Base-by-base conservation (phyloP, 2,888 invertebrate species). In the Fabriciana adippe region DNA sequence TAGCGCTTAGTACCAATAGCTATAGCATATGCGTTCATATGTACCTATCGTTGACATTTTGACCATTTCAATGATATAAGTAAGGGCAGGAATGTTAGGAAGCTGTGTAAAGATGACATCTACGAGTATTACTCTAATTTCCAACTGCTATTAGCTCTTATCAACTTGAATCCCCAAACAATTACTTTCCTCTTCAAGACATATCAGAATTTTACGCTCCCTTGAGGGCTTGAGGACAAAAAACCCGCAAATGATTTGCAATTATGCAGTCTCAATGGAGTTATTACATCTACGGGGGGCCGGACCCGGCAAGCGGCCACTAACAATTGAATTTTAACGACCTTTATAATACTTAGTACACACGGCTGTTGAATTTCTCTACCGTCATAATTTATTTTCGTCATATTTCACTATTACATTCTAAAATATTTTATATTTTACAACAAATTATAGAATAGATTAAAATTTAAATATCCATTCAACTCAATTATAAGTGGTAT, bases 241-340 rank as follows among this genome's bases (percentile, higher is more conserved):
- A 87, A 89, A 86, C 85, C 90, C 90, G 80, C 90, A 91, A 90
- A 91, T 91, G 90, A 91, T 90, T 89, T 86, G 91, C 91, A 92
- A 91, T 90, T 91, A 91, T 90, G 89, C 88, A 88, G 85, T 87
- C 86, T 89, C 89, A 89, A 90, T 90, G 81, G 89, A 89, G 85
- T 89, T 90, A 91, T 90, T 90, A 91, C 88, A 87, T 87, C 85
- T 83, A 84, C 84, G 82, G 86, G 82, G 85, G 84, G 81, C 73
- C 64, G 78, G 80, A 79, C 81, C 78, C 84, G 74, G 77, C 80
- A 81, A 87, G 88, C 79, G 84, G 85, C 83, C 80, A 78, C 82
- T 85, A 83, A 92, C 92, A 92, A 92, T 92, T 92, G 91, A 92
- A 92, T 92, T 91, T 91, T 90, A 92, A 92, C 89, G 90, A 92